A percentile compares a stretch with the other conserved stretches of the same genome.
These are phyloP conservation scores for Neodiprion pinetum DNA, from an alignment of 1,140 invertebrate genomes.

Conservation along the genomic window DNA sequence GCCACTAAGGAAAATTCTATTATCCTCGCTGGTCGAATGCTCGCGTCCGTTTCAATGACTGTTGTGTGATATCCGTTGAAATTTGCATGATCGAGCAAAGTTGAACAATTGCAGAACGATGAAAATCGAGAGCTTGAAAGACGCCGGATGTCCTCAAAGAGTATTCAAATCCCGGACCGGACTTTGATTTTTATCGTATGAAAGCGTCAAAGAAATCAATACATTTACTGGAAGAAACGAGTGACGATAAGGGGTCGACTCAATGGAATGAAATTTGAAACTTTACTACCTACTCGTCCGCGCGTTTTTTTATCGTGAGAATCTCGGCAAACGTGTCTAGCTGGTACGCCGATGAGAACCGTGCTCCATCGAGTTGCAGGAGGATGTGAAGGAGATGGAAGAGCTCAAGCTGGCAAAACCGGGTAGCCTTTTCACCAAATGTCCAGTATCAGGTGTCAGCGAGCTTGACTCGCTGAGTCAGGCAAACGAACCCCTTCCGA, in stretches of 20 bases:
- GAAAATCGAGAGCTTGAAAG: no score
- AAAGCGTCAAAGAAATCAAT: not conserved
- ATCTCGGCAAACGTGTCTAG: not conserved
- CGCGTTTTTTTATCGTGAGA: not conserved
- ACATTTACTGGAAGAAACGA: not conserved
- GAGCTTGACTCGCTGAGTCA: not conserved
- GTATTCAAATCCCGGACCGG: no score
- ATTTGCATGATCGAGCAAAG: no score
- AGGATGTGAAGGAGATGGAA: not conserved
- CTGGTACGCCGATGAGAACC: not conserved
- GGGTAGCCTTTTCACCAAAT: not conserved
- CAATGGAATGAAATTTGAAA: slow-evolving; percentile 4
- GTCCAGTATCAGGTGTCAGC: not conserved
- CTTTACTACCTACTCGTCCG: not conserved
- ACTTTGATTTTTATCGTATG: not conserved
- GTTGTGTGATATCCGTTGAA: no score
- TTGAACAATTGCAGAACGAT: no score
- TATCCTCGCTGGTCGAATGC: no score
- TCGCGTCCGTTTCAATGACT: no score
- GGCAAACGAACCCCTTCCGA: slow-evolving; percentile 1
- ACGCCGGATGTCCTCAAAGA: no score
- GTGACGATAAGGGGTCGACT: not conserved
- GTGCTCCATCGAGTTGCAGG: not conserved
- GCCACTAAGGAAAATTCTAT: no score
- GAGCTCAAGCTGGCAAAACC: not conserved